Percentiles rank a stretch among this genome's conserved stretches.
Conservation (phyloP, 2,113 vertebrate species). For the Oryzias celebensis region DNA sequence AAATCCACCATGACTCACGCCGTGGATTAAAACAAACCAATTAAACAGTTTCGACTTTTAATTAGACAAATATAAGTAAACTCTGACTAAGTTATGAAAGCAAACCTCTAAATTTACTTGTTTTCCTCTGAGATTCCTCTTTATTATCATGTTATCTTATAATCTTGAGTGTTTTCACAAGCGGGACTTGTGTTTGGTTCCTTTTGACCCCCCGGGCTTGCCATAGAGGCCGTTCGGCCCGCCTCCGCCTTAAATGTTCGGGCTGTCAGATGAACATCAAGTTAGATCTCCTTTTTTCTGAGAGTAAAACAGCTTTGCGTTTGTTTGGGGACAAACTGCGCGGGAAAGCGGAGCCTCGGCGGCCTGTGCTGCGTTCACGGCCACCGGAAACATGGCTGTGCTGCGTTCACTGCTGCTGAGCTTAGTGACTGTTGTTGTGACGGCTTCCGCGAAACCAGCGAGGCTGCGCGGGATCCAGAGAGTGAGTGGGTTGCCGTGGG, state of each 20-base stretch:
- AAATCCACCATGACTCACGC: no score
- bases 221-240: conserved; percentile 43
- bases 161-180: no score
- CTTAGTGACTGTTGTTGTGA: conserved; percentile 13
- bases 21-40: no score
- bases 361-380: not conserved
- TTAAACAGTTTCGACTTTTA: no score
- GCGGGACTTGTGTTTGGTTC: not conserved
- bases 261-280: not conserved
- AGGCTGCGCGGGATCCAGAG: not conserved
- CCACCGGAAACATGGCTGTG: conserved; percentile 29
- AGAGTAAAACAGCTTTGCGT: not conserved
- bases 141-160: no score
- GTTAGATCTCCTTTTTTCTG: not conserved
- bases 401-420: conserved; percentile 19
- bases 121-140: no score
- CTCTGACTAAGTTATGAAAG: no score
- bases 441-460: conserved; percentile 6
- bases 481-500: not conserved
- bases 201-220: not conserved
- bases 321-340: rapidly evolving
- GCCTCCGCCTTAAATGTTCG: conserved; percentile 23
- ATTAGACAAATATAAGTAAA: no score
- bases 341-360: not conserved
- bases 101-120: no score